phyloP scores from a whole-genome alignment of 2,113 vertebrate genomes.

The Picathartes gymnocephalus region DNA sequence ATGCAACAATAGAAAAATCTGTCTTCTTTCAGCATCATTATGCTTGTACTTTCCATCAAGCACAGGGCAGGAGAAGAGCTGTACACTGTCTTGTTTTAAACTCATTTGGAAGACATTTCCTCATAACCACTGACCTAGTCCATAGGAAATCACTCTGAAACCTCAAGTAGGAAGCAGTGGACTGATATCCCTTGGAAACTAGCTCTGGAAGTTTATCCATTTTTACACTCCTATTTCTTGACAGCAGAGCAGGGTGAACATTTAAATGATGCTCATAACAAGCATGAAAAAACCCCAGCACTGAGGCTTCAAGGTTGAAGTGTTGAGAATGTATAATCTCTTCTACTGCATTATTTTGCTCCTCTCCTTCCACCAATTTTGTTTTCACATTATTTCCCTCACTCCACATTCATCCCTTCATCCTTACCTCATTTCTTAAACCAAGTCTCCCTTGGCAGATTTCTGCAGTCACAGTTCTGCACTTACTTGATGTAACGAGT shows the following conservation, averaged over 20 bases:
- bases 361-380: neutral
- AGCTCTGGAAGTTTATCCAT: neutral
- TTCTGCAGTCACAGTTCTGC: neutral
- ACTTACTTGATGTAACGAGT: neutral
- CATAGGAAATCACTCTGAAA: neutral
- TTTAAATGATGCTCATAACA: neutral
- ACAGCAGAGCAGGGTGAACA: neutral
- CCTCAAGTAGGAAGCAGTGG: neutral
- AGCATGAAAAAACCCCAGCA: neutral
- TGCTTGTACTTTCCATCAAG: neutral
- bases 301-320: neutral
- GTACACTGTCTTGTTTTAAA: neutral
- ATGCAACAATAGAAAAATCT: neutral
- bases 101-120: constrained; percentile 5
- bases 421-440: neutral
- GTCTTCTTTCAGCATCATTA: neutral
- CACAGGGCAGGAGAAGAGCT: neutral
- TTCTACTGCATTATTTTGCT: neutral
- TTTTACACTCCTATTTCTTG: neutral
- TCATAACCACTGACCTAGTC: neutral
- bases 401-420: neutral
- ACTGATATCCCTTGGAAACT: neutral
- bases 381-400: neutral
- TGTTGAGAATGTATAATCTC: neutral
- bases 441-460: neutral